Conservation (phyloP, 2,888 invertebrate species). For the Polydrusus pterygomalis region DNA sequence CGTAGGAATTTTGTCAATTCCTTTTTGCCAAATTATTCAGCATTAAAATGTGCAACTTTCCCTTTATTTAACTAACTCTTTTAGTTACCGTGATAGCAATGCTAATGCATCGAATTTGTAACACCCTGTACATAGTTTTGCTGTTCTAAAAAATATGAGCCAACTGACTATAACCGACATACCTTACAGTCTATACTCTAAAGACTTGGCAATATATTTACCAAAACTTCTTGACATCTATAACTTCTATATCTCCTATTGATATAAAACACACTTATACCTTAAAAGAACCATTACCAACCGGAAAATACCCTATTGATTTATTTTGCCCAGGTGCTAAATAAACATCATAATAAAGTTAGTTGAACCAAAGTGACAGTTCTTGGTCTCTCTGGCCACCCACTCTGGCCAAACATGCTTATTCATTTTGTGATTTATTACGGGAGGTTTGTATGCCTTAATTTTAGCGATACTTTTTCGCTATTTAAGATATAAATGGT, state of each 20-base stretch:
- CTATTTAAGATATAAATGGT: constrained; percentile 51
- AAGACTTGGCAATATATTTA: neutral
- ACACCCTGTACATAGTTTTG: too few relatives aligned
- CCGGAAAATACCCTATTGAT: constrained; percentile 41
- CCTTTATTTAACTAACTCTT: too few relatives aligned
- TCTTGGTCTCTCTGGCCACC: constrained; percentile 44
- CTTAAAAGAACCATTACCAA: constrained; percentile 5
- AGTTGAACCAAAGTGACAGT: constrained; percentile 29
- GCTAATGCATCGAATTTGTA: too few relatives aligned
- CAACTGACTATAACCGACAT: too few relatives aligned
- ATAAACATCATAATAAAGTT: constrained; percentile 43
- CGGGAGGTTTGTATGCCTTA: constrained; percentile 36
- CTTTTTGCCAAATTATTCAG: too few relatives aligned
- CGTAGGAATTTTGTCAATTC: too few relatives aligned
- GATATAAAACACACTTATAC: constrained; percentile 27
- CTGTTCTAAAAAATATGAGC: too few relatives aligned
- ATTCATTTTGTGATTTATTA: constrained; percentile 49
- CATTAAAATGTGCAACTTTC: too few relatives aligned
- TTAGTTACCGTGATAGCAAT: too few relatives aligned
- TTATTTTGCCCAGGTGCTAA: constrained; percentile 43
- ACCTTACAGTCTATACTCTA: neutral
- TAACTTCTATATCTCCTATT: constrained; percentile 18
- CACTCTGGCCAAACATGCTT: constrained; percentile 51
- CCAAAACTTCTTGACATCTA: constrained; percentile 4
- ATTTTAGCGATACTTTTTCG: constrained; percentile 49